Evolutionary conservation across 2,888 invertebrate genomes (phyloP).

Genomic region (Prionchulus punctatus): DNA sequence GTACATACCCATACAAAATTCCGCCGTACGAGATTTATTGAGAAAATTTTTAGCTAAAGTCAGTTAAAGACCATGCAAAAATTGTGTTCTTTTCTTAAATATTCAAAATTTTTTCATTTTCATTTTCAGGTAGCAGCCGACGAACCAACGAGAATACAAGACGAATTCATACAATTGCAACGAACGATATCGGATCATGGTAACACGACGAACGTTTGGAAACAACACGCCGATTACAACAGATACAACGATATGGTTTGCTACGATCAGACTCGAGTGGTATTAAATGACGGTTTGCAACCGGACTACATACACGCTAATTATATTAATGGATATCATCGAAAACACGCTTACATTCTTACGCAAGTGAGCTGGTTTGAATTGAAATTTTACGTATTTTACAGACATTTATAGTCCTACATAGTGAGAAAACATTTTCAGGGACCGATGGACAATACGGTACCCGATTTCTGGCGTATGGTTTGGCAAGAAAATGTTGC

Average conservation of each 20-base stretch:
- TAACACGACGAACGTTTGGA: slow-evolving; percentile 2
- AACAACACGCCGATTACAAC: slow-evolving; percentile 2
- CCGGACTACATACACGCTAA: slow-evolving; percentile 13
- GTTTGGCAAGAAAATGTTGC: slow-evolving; percentile 3
- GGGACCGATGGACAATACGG: background rate
- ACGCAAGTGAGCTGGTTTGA: slow-evolving; percentile 11
- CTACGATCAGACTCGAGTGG: slow-evolving; percentile 12
- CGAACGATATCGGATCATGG: background rate
- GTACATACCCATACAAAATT: too few relatives aligned
- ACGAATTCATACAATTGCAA: slow-evolving; percentile 3
- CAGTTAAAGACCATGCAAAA: too few relatives aligned
- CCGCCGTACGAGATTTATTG: too few relatives aligned
- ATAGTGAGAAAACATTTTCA: too few relatives aligned
- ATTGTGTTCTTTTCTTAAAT: too few relatives aligned
- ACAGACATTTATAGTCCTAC: too few relatives aligned
- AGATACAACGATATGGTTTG: slow-evolving; percentile 12
- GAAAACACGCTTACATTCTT: slow-evolving; percentile 8
- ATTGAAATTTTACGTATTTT: too few relatives aligned
- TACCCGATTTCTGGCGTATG: background rate
- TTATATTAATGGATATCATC: slow-evolving; percentile 10
- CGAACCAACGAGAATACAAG: background rate
- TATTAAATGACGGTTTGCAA: background rate
- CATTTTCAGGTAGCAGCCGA: background rate
- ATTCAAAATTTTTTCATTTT: too few relatives aligned
- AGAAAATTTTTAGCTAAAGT: too few relatives aligned